phyloP scores from a whole-genome alignment of 2,113 vertebrate genomes.

The Pangasianodon hypophthalmus region DNA sequence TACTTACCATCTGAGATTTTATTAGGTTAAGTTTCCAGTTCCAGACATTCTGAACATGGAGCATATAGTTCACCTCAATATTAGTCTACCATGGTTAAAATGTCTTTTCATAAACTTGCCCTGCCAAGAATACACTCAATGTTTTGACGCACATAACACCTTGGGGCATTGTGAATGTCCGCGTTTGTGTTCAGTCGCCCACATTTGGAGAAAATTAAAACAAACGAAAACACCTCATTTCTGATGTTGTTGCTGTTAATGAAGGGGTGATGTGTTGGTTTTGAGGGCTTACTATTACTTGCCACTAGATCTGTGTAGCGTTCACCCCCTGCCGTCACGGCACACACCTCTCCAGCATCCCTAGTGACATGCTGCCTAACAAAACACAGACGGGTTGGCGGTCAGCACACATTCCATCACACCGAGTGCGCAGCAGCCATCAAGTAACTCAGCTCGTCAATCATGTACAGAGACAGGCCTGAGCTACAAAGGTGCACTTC shows the following conservation, averaged over 20 bases:
- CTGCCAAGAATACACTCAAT: slow-evolving; percentile 45
- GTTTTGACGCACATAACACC: slow-evolving; percentile 70
- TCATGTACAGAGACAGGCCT: slow-evolving; percentile 54
- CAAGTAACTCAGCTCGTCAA: slow-evolving; percentile 66
- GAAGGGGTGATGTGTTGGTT: slow-evolving; percentile 66
- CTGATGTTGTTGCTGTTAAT: slow-evolving; percentile 72
- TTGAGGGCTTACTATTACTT: slow-evolving; percentile 40
- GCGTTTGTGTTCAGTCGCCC: slow-evolving; percentile 51
- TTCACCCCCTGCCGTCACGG: slow-evolving; percentile 46
- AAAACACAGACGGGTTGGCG: slow-evolving; percentile 68
- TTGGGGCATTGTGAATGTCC: slow-evolving; percentile 60
- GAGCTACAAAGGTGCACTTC: slow-evolving; percentile 43
- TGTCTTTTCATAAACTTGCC: slow-evolving; percentile 58
- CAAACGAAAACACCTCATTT: slow-evolving; percentile 75
- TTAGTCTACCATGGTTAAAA: slow-evolving; percentile 40
- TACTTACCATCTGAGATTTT: slow-evolving; percentile 34
- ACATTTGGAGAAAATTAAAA: slow-evolving; percentile 75
- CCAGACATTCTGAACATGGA: slow-evolving; percentile 34
- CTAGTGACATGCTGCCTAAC: slow-evolving; percentile 61
- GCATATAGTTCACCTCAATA: slow-evolving; percentile 48
- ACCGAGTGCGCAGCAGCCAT: slow-evolving; percentile 48
- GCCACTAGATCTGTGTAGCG: slow-evolving; percentile 34
- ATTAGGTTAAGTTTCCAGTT: slow-evolving; percentile 33
- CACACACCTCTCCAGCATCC: slow-evolving; percentile 63
- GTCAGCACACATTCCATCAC: slow-evolving; percentile 58